phyloP scores from a whole-genome alignment of 2,888 invertebrate genomes.

The Mesorhabditis belari region DNA sequence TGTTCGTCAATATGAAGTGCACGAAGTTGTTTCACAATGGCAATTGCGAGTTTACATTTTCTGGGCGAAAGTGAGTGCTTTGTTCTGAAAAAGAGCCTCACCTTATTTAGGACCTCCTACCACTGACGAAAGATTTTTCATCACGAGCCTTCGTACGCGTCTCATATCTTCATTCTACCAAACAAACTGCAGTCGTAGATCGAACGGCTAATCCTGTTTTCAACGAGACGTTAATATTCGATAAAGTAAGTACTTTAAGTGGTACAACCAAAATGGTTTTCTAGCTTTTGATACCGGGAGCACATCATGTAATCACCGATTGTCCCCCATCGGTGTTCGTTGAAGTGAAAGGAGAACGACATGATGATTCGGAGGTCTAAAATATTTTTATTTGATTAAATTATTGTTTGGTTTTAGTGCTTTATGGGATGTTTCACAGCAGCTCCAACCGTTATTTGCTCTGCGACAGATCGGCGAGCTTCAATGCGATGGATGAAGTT shows the following conservation, averaged over 20 bases:
- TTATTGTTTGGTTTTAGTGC: neutral
- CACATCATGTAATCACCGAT: conserved; percentile 20
- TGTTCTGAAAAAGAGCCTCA: neutral
- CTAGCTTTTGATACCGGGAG: conserved; percentile 34
- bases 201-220: conserved; percentile 47
- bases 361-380: conserved; percentile 32
- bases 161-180: conserved; percentile 30
- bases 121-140: conserved; percentile 21
- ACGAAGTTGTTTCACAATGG: conserved; percentile 24
- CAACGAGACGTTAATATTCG: conserved; percentile 47
- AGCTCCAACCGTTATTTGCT: conserved; percentile 28
- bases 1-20: conserved; percentile 38
- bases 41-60: conserved; percentile 31
- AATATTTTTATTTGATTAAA: neutral
- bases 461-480: conserved; percentile 20
- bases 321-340: conserved; percentile 41
- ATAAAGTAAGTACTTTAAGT: conserved; percentile 7
- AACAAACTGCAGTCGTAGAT: conserved; percentile 35
- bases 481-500: conserved; percentile 36
- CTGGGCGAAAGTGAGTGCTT: conserved; percentile 24
- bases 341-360: conserved; percentile 39
- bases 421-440: conserved; percentile 38
- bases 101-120: conserved; percentile 22
- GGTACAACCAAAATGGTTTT: conserved; percentile 1
- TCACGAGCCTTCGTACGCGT: conserved; percentile 40